Conservation (phyloP, 2,888 invertebrate genomes). For the Lasioglossum calceatum region DNA sequence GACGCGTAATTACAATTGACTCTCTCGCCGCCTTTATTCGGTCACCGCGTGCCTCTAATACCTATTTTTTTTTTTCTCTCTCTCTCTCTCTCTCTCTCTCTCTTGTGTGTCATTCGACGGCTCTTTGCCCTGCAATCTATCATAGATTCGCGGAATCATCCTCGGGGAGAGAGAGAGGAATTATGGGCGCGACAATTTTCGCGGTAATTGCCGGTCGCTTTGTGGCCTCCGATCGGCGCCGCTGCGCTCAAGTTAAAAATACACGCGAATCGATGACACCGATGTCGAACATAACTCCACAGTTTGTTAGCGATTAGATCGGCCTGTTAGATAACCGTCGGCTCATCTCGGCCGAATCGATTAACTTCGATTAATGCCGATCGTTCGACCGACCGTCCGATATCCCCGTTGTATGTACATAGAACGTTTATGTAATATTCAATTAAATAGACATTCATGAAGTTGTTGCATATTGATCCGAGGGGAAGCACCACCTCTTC, state of each 20-base stretch:
- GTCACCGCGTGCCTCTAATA: not conserved
- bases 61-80: not conserved
- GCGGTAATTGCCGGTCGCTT: conserved; percentile 8
- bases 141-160: not conserved
- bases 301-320: conserved; percentile 36
- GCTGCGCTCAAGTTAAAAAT: conserved; percentile 43
- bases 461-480: not conserved
- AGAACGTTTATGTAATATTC: not conserved
- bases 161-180: not conserved
- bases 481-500: not conserved
- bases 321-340: conserved; percentile 23
- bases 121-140: not conserved
- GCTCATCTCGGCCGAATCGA: not conserved
- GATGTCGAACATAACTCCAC: conserved; percentile 15
- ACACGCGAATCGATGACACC: conserved; percentile 47
- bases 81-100: not conserved
- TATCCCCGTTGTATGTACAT: not conserved
- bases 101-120: not conserved
- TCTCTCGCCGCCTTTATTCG: not conserved
- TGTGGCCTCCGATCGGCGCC: conserved; percentile 1
- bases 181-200: not conserved
- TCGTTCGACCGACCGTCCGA: not conserved
- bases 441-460: conserved; percentile 1
- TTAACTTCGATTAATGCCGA: conserved; percentile 7
- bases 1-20: conserved; percentile 41